Evolutionary conservation across 2,113 vertebrate species (phyloP).

Genomic region (Sprattus sprattus): DNA sequence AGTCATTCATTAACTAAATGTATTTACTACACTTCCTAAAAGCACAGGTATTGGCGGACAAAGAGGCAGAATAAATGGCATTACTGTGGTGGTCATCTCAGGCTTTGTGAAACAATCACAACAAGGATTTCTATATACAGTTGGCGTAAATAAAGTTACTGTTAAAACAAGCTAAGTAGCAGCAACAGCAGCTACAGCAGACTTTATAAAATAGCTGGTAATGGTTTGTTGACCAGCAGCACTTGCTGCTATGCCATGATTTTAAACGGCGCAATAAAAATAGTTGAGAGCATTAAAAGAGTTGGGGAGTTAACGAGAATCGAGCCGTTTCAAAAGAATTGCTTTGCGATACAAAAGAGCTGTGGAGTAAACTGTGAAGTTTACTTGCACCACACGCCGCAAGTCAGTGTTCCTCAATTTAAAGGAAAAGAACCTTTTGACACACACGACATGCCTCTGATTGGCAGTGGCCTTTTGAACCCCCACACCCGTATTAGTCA

Average conservation of each 20-base stretch:
- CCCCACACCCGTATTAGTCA: neutral
- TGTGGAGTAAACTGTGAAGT: neutral
- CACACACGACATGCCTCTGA: neutral
- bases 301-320: too few relatives aligned
- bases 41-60: neutral
- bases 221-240: neutral
- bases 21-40: neutral
- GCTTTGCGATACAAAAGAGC: neutral
- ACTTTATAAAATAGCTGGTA: neutral
- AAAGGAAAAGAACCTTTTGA: neutral
- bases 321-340: neutral
- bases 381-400: too few relatives aligned
- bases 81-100: neutral
- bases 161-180: neutral
- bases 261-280: neutral
- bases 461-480: neutral
- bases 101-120: neutral
- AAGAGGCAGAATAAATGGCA: neutral
- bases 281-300: neutral
- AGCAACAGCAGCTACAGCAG: neutral
- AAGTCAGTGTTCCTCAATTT: neutral
- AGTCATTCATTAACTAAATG: too few relatives aligned
- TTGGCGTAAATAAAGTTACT: neutral
- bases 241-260: neutral
- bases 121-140: neutral